phyloP scores from a whole-genome alignment of 1,140 invertebrate species.

The Gryllus bimaculatus region DNA sequence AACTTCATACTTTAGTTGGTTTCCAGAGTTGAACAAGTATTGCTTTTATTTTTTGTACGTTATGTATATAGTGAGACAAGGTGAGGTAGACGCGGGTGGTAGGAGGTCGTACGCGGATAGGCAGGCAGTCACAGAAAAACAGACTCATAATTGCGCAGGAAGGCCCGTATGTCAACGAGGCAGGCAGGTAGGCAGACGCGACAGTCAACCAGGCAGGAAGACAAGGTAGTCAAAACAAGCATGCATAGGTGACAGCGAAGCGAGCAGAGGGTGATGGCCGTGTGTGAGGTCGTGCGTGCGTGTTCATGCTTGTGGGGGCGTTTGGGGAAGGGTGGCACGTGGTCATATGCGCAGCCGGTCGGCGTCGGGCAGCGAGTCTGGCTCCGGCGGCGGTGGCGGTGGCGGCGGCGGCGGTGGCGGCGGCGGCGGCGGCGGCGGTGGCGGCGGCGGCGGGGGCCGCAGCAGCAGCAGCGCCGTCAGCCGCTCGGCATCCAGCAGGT shows the following conservation, averaged over 20 bases:
- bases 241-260: too few relatives aligned
- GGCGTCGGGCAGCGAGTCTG: background rate
- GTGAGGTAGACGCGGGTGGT: too few relatives aligned
- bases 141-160: too few relatives aligned
- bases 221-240: too few relatives aligned
- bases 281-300: background rate
- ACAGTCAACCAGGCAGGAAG: background rate
- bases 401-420: too few relatives aligned
- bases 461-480: background rate
- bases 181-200: background rate
- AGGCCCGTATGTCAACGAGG: background rate
- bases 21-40: too few relatives aligned
- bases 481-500: constrained; percentile 24
- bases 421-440: background rate
- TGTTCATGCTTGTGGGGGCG: background rate
- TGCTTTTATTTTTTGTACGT: too few relatives aligned
- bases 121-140: too few relatives aligned
- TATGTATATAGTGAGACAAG: too few relatives aligned
- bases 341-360: background rate
- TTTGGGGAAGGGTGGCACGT: background rate
- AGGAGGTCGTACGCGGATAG: too few relatives aligned
- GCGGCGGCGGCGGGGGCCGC: background rate
- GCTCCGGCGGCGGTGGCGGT: background rate
- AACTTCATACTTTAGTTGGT: too few relatives aligned
- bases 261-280: too few relatives aligned